A percentile compares a stretch with the other conserved stretches of the same genome.
These are phyloP conservation scores for Drosophila tristis DNA, from an alignment of 1,140 invertebrate species.

Conservation along the genomic window DNA sequence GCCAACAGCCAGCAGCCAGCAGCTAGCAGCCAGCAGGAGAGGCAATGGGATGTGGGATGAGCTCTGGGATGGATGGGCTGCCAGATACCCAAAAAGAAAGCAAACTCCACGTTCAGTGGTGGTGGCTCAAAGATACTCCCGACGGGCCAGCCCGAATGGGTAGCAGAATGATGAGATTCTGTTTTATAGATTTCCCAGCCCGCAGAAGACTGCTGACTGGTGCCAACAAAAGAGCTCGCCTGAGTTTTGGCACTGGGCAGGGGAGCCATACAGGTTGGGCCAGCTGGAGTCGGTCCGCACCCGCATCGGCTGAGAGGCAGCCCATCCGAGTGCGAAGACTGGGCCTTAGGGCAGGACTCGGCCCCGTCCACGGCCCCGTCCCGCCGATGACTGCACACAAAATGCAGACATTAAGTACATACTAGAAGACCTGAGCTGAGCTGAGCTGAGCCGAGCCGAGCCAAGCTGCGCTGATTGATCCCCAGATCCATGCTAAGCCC, in stretches of 20 bases:
- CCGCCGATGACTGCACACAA: conserved; percentile 38
- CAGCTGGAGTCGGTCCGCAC: conserved; percentile 9
- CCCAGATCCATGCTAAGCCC: conserved; percentile 1
- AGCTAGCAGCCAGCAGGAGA: too few relatives aligned
- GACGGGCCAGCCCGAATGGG: conserved; percentile 1
- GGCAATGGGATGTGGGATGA: too few relatives aligned
- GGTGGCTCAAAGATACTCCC: too few relatives aligned
- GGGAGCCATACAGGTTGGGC: conserved; percentile 29
- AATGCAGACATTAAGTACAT: conserved; percentile 42
- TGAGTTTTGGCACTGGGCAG: not conserved
- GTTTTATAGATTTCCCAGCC: conserved; percentile 38
- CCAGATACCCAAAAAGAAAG: conserved; percentile 4
- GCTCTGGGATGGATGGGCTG: conserved; percentile 11
- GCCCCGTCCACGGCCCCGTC: conserved; percentile 5
- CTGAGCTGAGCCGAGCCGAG: too few relatives aligned
- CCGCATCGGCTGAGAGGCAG: conserved; percentile 17
- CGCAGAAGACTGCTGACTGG: conserved; percentile 20
- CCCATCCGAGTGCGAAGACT: conserved; percentile 9
- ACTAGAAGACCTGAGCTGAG: conserved; percentile 1
- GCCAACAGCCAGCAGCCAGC: too few relatives aligned
- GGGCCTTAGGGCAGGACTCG: conserved; percentile 7
- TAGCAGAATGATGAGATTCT: conserved; percentile 34
- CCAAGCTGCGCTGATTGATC: conserved; percentile 22
- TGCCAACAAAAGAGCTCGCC: not conserved
- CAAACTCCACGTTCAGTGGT: too few relatives aligned